Evolutionary conservation across 2,888 invertebrate species (phyloP), one percentile per base, ranked within the genome.

Genomic region (Noctua janthina): DNA sequence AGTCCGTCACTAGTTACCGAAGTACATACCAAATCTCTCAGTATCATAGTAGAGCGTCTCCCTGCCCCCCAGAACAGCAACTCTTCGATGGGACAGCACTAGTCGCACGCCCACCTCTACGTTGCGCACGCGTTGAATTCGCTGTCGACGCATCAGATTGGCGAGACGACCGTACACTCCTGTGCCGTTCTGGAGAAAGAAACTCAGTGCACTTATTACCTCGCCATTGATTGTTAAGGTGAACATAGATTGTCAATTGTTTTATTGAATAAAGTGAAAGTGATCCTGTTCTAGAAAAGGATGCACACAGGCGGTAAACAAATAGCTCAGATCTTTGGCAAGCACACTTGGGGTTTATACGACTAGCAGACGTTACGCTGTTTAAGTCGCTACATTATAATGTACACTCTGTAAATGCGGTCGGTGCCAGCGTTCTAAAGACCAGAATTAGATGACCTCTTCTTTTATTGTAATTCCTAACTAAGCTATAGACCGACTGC

Each of bases 21-120:
- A 20, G 20, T n/a, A 62, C 79, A 89, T 95, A 98, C 98, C 98
- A 93, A 98, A 98, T 95, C 98, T 96, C 91, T 98, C 98, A 74
- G 98, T 98, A 91, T 98, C 98, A 87, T 98, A 98, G 92, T 97
- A 98, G 11, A 98, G 96, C 0, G 98, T 98, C 93, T 98, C 98
- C 71, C 98, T 94, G 2, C 98, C 98, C 0, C 98, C 98, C 67
- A 98, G 96, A 1, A 98, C 97, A 6, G 98, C 98, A 8, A 98
- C 97, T 81, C 97, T 97, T 73, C 96, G 95, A 39, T 97, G 97
- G 74, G 98, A 96, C 81, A 97, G 95, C 3, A 98, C 98, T 69
- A 98, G 93, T 86, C 98, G 96, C 35, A 98, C 98, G 0, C 98
- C 98, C 56, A 97, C 97, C 91, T 98, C 98, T 0, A 98, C 97